Conservation (phyloP, 2,888 invertebrate species). For the Perizoma affinitatum region DNA sequence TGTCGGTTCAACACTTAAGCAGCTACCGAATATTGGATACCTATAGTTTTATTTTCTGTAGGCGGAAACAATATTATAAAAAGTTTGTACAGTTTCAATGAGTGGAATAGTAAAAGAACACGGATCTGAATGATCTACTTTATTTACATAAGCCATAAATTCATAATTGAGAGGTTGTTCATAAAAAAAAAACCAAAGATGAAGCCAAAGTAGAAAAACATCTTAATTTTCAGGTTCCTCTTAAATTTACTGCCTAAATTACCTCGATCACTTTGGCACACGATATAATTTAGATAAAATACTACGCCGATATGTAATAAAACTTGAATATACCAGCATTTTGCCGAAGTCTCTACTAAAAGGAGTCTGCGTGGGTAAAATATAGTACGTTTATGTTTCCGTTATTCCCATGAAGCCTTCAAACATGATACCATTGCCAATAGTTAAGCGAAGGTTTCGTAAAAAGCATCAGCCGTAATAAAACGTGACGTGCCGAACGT, state of each 20-base stretch:
- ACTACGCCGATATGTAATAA: conserved; percentile 19
- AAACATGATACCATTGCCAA: conserved; percentile 53
- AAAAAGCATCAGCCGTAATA: conserved; percentile 1
- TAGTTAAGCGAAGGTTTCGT: conserved; percentile 40
- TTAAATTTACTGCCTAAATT: conserved; percentile 55
- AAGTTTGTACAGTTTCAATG: too few relatives aligned
- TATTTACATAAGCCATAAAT: too few relatives aligned
- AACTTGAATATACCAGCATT: conserved; percentile 24
- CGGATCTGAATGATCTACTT: too few relatives aligned
- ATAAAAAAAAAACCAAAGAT: too few relatives aligned
- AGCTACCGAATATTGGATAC: conserved; percentile 59
- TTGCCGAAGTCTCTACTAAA: conserved; percentile 20
- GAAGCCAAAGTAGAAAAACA: neutral
- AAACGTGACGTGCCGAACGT: neutral
- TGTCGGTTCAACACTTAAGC: conserved; percentile 71
- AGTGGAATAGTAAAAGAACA: too few relatives aligned
- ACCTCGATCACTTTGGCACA: conserved; percentile 51
- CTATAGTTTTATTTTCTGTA: too few relatives aligned
- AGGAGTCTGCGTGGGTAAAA: conserved; percentile 28
- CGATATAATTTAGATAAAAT: conserved; percentile 73
- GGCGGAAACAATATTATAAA: too few relatives aligned
- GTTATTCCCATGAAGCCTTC: conserved; percentile 50
- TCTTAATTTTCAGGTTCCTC: conserved; percentile 38
- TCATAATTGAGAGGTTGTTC: too few relatives aligned
- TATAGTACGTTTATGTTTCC: conserved; percentile 57